phyloP scores from a whole-genome alignment of 2,888 invertebrate genomes.

The Callimorpha dominula region DNA sequence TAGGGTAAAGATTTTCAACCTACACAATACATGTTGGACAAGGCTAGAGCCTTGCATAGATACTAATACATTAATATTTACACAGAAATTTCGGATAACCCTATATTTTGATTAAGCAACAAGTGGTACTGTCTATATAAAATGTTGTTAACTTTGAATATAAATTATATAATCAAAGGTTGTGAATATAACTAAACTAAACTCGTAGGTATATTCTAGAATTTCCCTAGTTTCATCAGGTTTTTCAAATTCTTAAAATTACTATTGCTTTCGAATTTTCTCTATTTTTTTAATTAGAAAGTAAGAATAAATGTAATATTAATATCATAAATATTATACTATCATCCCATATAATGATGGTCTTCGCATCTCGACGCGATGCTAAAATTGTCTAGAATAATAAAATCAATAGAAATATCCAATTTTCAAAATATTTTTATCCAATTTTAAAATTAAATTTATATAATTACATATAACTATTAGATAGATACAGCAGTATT shows the following conservation, averaged over 20 bases:
- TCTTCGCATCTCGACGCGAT: neutral
- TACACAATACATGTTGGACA: too few relatives aligned
- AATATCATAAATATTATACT: neutral
- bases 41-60: too few relatives aligned
- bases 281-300: neutral
- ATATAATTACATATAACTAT: conserved; percentile 27
- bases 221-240: too few relatives aligned
- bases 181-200: neutral
- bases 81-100: too few relatives aligned
- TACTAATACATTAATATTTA: too few relatives aligned
- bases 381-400: neutral
- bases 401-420: conserved; percentile 18
- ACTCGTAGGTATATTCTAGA: neutral
- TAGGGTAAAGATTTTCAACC: too few relatives aligned
- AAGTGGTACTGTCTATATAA: neutral
- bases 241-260: too few relatives aligned
- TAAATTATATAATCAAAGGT: too few relatives aligned
- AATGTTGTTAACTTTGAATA: neutral
- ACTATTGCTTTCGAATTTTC: neutral
- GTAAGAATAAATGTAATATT: neutral
- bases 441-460: conserved; percentile 1
- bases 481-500: conserved; percentile 56
- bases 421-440: conserved; percentile 21
- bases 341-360: neutral
- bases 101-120: neutral